Evolutionary conservation across 2,113 vertebrate species (phyloP), one percentile per base, ranked within the genome.

Genomic region (Cathartes aura): DNA sequence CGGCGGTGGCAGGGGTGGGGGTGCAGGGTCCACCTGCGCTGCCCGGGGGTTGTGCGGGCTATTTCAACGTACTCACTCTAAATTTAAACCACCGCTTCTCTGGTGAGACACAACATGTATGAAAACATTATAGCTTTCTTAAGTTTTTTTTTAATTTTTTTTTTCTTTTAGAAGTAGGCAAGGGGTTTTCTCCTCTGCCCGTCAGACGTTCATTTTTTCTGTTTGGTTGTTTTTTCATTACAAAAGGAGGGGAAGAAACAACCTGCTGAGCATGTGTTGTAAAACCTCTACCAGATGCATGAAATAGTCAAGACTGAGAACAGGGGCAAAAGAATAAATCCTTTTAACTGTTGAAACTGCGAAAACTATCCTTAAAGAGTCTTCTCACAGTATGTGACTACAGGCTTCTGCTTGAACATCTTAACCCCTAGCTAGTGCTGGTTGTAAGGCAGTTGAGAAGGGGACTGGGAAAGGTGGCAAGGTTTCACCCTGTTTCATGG

Each of bases 21-120:
- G 38, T 38, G 38, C 38, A 8, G 38, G 38, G 38, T 38, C 36
- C 21, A 22, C 16, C 36, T 23, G 26, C 3, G 3, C 26, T 73
- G 38, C 29, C 15, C 5, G 3, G 15, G 11, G 34, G 4, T 29
- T 60, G 17, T 26, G 47, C 0, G 4, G 27, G 9, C 10, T 53
- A 10, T 89, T 72, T 70, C 36, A 87, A 8, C 38, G 14, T 59
- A 50, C 9, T 36, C 17, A 74, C 8, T 60, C 13, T 60, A 76
- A 85, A 47, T 70, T 47, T n/a, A 64, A 73, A 66, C 19, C 8
- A 55, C 2, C 29, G 40, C 2, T 82, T 38, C 27, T 40, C 19
- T 40, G 20, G 42, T 66, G 13, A 79, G 29, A 32, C 24, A 42
- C 9, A 87, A 24, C 3, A 40, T 3, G 4, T 26, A n/a, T 6